Evolutionary conservation across 2,888 invertebrate genomes (phyloP).

Genomic region (Ariolimax columbianus): DNA sequence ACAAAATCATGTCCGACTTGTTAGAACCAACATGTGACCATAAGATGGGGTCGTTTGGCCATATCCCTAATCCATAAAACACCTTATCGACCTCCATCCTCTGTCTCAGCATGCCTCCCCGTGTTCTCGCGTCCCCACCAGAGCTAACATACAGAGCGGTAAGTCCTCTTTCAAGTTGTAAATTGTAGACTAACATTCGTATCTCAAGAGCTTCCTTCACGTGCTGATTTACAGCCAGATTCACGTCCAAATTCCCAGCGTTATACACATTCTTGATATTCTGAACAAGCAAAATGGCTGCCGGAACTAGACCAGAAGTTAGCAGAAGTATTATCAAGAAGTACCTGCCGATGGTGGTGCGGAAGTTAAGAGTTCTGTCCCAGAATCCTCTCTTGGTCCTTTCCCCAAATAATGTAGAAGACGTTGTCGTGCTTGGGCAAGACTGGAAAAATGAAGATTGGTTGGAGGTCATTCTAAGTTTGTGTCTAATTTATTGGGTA

Average conservation of each 20-base stretch:
- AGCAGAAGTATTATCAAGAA: conserved; percentile 16
- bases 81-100: conserved; percentile 18
- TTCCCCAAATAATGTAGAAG: neutral
- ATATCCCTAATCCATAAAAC: neutral
- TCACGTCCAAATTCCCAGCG: neutral
- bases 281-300: conserved; percentile 6
- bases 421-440: neutral
- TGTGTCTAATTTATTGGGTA: neutral
- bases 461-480: conserved; percentile 13
- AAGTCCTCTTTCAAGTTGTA: conserved; percentile 32
- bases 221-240: neutral
- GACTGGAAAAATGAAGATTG: conserved; percentile 39
- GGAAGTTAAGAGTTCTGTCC: conserved; percentile 30
- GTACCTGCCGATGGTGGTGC: conserved; percentile 15
- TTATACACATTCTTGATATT: conserved; percentile 25
- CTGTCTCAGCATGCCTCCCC: neutral
- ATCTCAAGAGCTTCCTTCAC: neutral
- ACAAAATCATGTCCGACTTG: neutral
- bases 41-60: neutral
- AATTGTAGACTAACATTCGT: neutral
- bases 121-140: neutral
- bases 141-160: conserved; percentile 27
- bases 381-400: conserved; percentile 1
- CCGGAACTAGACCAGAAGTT: conserved; percentile 29
- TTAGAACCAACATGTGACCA: neutral